Evolutionary conservation across 2,888 invertebrate species (phyloP).

Genomic region (Microplitis deprimator): DNA sequence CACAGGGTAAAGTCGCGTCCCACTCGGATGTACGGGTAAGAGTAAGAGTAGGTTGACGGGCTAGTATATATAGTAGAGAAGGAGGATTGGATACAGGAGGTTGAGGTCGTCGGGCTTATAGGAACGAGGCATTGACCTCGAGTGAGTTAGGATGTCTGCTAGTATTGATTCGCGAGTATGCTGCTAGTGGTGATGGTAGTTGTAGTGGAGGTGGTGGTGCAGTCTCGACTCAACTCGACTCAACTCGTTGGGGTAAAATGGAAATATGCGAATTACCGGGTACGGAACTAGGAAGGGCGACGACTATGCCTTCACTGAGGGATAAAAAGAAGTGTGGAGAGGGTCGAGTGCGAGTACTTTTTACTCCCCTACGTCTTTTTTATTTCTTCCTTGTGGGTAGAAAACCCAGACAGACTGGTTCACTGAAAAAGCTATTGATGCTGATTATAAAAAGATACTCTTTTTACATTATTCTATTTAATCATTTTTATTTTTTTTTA

Average conservation of each 20-base stretch:
- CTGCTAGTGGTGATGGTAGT: not conserved
- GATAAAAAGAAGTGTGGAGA: slow-evolving; percentile 34
- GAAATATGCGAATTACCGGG: slow-evolving; percentile 54
- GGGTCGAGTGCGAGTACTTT: not conserved
- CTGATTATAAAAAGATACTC: not conserved
- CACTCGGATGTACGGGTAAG: slow-evolving; percentile 19
- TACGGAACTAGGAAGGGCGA: slow-evolving; percentile 50
- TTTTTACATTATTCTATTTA: not conserved
- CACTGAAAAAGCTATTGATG: not conserved
- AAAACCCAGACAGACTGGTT: not conserved
- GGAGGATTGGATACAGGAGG: slow-evolving; percentile 60
- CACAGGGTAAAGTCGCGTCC: slow-evolving; percentile 19
- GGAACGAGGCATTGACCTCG: slow-evolving; percentile 77
- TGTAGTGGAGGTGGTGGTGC: slow-evolving; percentile 60
- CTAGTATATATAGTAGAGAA: slow-evolving; percentile 5
- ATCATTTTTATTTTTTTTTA: not conserved
- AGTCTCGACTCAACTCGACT: slow-evolving; percentile 59
- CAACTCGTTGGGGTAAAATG: slow-evolving; percentile 68
- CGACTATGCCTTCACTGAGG: slow-evolving; percentile 41
- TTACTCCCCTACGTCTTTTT: not conserved
- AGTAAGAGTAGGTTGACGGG: slow-evolving; percentile 47
- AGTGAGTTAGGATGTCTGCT: slow-evolving; percentile 74
- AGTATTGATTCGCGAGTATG: slow-evolving; percentile 71
- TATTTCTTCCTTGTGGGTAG: not conserved
- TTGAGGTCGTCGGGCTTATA: slow-evolving; percentile 74